Evolutionary conservation across 2,113 vertebrate species (phyloP), one percentile per base, ranked within the genome.

Genomic region (Cephalopterus ornatus): DNA sequence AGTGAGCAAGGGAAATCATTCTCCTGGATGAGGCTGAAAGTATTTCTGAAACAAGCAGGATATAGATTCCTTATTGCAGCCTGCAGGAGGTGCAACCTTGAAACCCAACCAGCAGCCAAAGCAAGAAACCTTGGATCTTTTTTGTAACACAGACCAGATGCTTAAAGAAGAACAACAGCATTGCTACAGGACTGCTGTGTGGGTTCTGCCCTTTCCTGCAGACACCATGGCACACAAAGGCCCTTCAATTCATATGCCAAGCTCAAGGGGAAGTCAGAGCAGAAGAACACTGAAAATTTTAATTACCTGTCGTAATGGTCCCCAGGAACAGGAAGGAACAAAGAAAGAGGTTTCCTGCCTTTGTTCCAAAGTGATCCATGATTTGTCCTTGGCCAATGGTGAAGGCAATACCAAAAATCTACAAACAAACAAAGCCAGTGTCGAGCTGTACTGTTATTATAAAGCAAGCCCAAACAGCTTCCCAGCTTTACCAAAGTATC

Each of bases 341-440:
- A 77, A 99, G 98, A 91, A 99, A 98, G 83, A 99, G 97, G 94
- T 99, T 99, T 73, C 99, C 99, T 2, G 96, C 97, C 53, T 92
- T 94, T 5, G 98, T 98, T 68, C 97, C 98, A 93, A 98, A 99
- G 61, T 2, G 33, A 66, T 99, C 98, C 2, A 99, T 98, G 61
- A 99, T 98, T 95, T 98, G 98, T 22, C 99, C 99, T 95, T 99
- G 98, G 77, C 96, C 49, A n/a, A 99, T 98, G 89, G 99, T 99
- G 96, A 99, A 99, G 91, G 98, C 98, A 93, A 99, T 99, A 86
- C 99, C 99, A 93, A 99, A 99, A 71, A 99, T 97, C 99, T 99
- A 97, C 73, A 75, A 97, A 97, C 47, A 72, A 97, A 95, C 46
- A 96, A 91, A 91, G 53, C 39, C 67, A 85, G 33, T 50, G 27